Evolutionary conservation across 1,140 invertebrate species (phyloP).

Genomic region (Euborellia annulipes): DNA sequence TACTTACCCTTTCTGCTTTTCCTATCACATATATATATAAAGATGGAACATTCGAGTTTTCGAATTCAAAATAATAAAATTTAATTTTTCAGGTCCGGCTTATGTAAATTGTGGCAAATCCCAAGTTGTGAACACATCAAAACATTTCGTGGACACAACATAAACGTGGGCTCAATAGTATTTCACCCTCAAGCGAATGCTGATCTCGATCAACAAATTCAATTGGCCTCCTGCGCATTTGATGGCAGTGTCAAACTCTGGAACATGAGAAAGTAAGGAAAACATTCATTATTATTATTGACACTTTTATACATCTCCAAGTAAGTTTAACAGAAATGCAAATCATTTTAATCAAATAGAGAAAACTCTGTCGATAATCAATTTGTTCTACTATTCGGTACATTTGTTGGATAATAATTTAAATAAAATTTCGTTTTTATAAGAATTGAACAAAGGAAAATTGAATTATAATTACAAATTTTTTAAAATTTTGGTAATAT

Average conservation of each 20-base stretch:
- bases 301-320: too few species aligned
- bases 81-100: constrained; percentile 50
- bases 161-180: constrained; percentile 77
- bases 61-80: too few species aligned
- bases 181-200: constrained; percentile 74
- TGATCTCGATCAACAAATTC: constrained; percentile 39
- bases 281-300: constrained; percentile 1
- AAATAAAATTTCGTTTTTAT: too few species aligned
- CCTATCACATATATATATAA: not conserved
- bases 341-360: too few species aligned
- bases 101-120: constrained; percentile 88
- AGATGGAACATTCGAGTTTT: too few species aligned
- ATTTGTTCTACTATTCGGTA: too few species aligned
- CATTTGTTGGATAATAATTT: too few species aligned
- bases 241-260: constrained; percentile 93
- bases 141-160: constrained; percentile 71
- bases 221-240: constrained; percentile 79
- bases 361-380: too few species aligned
- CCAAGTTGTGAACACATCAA: constrained; percentile 64
- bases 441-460: too few species aligned
- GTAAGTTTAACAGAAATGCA: too few species aligned
- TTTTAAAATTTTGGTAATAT: too few species aligned
- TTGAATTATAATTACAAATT: too few species aligned
- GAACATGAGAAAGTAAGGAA: constrained; percentile 55
- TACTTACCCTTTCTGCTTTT: constrained; percentile 3